A percentile compares a stretch with the other conserved stretches of the same genome.
Evolutionary conservation across 2,113 vertebrate species (phyloP).

Genomic region (Heptranchias perlo): DNA sequence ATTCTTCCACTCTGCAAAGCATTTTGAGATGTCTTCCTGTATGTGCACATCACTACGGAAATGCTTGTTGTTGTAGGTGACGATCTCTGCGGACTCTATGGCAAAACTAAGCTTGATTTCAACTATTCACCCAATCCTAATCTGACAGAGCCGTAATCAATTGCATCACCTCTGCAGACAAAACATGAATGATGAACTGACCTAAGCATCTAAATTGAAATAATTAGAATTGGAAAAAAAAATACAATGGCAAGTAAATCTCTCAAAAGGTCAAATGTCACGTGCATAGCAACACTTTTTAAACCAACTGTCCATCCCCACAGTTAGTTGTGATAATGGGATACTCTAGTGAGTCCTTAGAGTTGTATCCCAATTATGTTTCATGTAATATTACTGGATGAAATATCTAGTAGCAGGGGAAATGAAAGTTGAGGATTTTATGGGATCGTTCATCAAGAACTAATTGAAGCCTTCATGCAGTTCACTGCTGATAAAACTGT

Average conservation of each 20-base stretch:
- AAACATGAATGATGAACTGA: background rate
- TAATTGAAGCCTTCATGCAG: conserved; percentile 95
- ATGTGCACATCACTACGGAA: no score
- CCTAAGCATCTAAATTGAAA: background rate
- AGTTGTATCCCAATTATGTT: conserved; percentile 68
- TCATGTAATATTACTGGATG: conserved; percentile 80
- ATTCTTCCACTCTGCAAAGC: background rate
- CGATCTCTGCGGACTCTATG: background rate
- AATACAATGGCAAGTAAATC: background rate
- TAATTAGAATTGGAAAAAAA: background rate
- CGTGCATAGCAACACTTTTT: background rate
- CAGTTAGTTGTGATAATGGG: background rate
- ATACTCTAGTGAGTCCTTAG: background rate
- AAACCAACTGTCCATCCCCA: conserved; percentile 8
- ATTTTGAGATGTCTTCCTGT: background rate
- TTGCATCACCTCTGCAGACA: background rate
- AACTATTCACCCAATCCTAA: background rate
- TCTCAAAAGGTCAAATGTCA: background rate
- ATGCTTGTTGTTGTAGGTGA: background rate
- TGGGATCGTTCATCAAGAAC: conserved; percentile 98
- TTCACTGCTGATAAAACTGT: conserved; percentile 90
- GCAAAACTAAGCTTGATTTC: background rate
- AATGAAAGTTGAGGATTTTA: conserved; percentile 89
- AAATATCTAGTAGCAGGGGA: conserved; percentile 85
- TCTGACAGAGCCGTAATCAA: background rate